Evolutionary conservation across 2,113 vertebrate genomes (phyloP).

Genomic region (Esox niger): DNA sequence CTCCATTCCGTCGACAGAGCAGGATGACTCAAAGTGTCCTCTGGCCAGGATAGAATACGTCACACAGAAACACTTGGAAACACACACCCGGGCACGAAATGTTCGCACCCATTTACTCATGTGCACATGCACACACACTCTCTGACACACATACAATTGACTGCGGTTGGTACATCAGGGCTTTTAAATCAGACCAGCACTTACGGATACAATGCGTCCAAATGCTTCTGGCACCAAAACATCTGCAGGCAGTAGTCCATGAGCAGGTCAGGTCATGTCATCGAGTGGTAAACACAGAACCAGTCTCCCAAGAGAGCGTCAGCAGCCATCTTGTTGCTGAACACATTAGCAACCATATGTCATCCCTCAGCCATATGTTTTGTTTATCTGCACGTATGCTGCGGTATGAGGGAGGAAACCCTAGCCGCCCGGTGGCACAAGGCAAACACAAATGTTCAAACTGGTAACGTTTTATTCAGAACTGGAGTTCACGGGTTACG

Average conservation of each 20-base stretch:
- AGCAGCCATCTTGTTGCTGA: constrained; percentile 9
- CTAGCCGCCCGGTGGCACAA: not conserved
- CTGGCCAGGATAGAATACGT: constrained; percentile 49
- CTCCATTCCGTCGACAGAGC: constrained; percentile 54
- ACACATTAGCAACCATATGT: constrained; percentile 54
- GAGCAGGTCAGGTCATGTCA: constrained; percentile 41
- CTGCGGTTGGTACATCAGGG: not conserved
- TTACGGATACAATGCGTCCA: not conserved
- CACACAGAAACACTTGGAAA: constrained; percentile 33
- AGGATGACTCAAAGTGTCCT: constrained; percentile 63
- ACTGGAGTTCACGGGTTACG: too few relatives aligned
- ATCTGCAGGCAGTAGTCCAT: constrained; percentile 37
- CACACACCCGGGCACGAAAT: constrained; percentile 1
- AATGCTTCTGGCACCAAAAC: constrained; percentile 2
- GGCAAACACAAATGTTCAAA: not conserved
- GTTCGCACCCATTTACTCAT: not conserved
- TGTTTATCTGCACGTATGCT: not conserved
- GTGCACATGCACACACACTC: not conserved
- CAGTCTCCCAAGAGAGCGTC: constrained; percentile 34
- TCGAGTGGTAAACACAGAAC: constrained; percentile 21
- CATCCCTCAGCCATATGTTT: too few relatives aligned
- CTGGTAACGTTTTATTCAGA: too few relatives aligned
- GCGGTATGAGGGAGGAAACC: not conserved
- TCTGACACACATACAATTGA: not conserved
- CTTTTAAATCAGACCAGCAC: not conserved